Conservation (phyloP, 2,888 invertebrate species). For the Meteorus colon region DNA sequence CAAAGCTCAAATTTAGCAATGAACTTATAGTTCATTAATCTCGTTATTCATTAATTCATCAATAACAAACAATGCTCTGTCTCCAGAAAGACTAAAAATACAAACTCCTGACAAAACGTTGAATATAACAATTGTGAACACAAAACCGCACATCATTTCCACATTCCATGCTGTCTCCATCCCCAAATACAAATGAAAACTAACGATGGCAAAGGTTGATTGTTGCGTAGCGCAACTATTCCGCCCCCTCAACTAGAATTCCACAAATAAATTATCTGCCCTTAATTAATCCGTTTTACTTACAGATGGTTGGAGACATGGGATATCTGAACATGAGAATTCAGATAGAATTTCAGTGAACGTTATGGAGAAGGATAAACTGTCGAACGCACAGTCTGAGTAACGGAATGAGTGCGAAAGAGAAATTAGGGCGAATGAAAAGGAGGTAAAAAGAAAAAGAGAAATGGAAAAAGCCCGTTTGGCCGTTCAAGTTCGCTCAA, state of each 20-base stretch:
- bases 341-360: conserved; percentile 36
- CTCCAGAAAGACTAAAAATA: too few relatives aligned
- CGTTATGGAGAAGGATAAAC: conserved; percentile 34
- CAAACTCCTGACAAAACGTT: too few relatives aligned
- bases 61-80: too few relatives aligned
- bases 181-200: neutral
- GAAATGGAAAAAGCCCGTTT: conserved; percentile 45
- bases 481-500: conserved; percentile 55
- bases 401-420: conserved; percentile 1
- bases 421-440: neutral
- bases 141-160: too few relatives aligned
- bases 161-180: neutral
- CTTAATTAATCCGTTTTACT: conserved; percentile 48
- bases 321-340: conserved; percentile 25
- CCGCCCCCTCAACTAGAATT: conserved; percentile 37
- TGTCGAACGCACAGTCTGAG: conserved; percentile 48
- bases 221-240: conserved; percentile 2
- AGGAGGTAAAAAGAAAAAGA: neutral
- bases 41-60: too few relatives aligned
- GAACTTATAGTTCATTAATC: too few relatives aligned
- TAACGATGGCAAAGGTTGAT: conserved; percentile 3
- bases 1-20: too few relatives aligned
- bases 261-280: conserved; percentile 50
- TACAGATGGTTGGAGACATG: conserved; percentile 25
- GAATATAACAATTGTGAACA: too few relatives aligned